Evolutionary conservation across 2,888 invertebrate species (phyloP), one percentile per base, ranked within the genome.

Genomic region (Heliconius charithonia): DNA sequence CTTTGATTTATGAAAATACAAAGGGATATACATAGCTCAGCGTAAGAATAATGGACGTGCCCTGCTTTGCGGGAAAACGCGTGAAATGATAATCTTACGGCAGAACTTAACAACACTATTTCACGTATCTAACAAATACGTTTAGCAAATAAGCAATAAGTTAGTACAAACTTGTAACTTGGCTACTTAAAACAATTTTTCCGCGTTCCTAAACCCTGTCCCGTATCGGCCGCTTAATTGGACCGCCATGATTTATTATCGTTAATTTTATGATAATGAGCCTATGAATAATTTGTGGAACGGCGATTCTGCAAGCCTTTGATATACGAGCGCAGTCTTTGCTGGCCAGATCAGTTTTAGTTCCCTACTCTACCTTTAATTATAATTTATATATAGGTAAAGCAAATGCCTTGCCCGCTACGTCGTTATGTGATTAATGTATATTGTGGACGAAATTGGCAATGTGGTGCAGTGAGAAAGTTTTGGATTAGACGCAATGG

Each of bases 221-320:
- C 87, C 85, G 87, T 86, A 86, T 84, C 85, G 32, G 72, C 56
- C 80, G 85, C 85, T 88, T 93, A 93, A 94, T 93, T 93, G 91
- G 91, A 84, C 88, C 86, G 84, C 88, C 89, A 92, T 93, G 91
- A 94, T 93, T 93, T 93, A 93, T 91, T 91, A 91, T 90, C 89
- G 89, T 93, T 93, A 94, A 93, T 93, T 92, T 92, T 93, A 94
- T 94, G 92, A 89, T 93, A 94, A 94, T 94, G 85, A 93, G 91
- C 85, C 90, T 91, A 91, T 92, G 92, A 92, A 93, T 92, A 92
- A 91, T 91, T 90, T 89, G 88, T 86, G 84, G 83, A 74, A 79
- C 80, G 80, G 82, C 82, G 83, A 82, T 83, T 83, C 84, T 83
- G 83, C 80, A 69, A 78, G 79, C 80, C 81, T 81, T 81, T 80